Evolutionary conservation across 2,888 invertebrate species (phyloP), one percentile per base, ranked within the genome.

Genomic region (Drosophila leonis): DNA sequence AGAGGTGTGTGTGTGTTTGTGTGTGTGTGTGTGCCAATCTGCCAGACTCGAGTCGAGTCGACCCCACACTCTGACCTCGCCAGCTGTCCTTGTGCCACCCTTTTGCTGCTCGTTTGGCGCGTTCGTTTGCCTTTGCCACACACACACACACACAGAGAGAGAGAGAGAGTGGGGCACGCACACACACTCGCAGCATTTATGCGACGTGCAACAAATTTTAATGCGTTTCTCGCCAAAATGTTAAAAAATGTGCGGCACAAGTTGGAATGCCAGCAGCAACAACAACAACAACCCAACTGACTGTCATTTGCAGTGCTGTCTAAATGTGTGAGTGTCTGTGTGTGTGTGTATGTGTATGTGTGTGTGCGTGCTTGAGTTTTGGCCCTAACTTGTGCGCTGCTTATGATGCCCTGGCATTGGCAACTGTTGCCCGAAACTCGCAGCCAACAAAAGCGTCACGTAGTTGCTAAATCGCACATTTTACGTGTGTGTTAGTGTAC

Each of bases 131-230:
- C 72, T 72, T 65, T 72, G 49, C 65, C 64, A 60, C 73, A 77
- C 69, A 71, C 72, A 61, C 46, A 60, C 13, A 66, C 41, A 57
- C 48, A 57, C 37, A 44, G 7, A 35, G 55, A 61, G 20, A 52
- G n/a, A 41, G 15, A 52, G 46, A 62, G 20, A 59, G 54, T 56
- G 49, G 55, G 35, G 31, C 56, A 65, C 44, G 49, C 44, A 33
- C 33, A 63, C 49, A 67, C 57, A 72, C 69, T 68, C 63, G 71
- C 69, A 83, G 75, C 85, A 82, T 85, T 90, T 88, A 86, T 90
- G 87, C 83, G 88, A 88, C 87, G 87, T 88, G 87, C 90, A 90
- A 88, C 90, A 88, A 88, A 88, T 88, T 88, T 86, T 86, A 90
- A 88, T 90, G 87, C 88, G 88, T 90, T 90, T 79, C 70, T 83